A percentile compares a stretch with the other conserved stretches of the same genome.
phyloP scores from a whole-genome alignment of 2,797 vertebrate species.

The Labroides dimidiatus region DNA sequence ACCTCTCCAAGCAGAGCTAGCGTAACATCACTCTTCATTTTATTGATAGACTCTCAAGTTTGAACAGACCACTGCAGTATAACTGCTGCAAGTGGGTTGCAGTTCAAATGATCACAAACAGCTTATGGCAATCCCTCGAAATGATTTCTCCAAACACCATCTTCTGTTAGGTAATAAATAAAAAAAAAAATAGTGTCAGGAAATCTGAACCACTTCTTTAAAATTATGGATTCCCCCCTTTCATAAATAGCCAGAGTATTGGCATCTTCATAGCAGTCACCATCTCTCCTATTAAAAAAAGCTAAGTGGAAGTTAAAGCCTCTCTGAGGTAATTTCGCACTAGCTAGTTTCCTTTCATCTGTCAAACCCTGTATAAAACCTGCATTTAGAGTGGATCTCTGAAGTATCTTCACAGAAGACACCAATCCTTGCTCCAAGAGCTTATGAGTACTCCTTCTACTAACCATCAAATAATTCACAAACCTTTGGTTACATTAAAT shows the following conservation, averaged over 20 bases:
- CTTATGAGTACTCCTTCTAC: slow-evolving; percentile 45
- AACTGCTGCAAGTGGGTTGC: too few species aligned
- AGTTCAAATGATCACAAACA: too few species aligned
- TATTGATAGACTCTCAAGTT: too few species aligned
- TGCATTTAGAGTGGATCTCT: slow-evolving; percentile 74
- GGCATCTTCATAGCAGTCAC: slow-evolving; percentile 7
- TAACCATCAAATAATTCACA: slow-evolving; percentile 72
- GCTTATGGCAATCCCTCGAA: too few species aligned
- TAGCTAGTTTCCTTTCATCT: slow-evolving; percentile 49
- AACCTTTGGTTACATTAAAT: slow-evolving; percentile 42
- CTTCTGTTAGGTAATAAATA: too few species aligned
- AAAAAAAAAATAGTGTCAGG: background rate
- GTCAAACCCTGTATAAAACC: slow-evolving; percentile 74
- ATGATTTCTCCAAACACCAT: background rate
- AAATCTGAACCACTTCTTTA: too few species aligned
- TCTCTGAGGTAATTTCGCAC: slow-evolving; percentile 60
- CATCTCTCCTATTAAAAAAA: slow-evolving; percentile 54
- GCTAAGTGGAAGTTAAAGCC: slow-evolving; percentile 58
- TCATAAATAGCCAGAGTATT: background rate
- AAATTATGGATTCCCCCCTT: too few species aligned
- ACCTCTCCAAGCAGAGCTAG: too few species aligned
- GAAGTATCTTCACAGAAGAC: slow-evolving; percentile 53
- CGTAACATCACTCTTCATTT: too few species aligned
- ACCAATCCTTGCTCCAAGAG: slow-evolving; percentile 42
- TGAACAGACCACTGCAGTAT: too few species aligned